These are phyloP conservation scores for Falcunculus frontatus DNA, from an alignment of 2,113 vertebrate genomes.

Conservation along the genomic window DNA sequence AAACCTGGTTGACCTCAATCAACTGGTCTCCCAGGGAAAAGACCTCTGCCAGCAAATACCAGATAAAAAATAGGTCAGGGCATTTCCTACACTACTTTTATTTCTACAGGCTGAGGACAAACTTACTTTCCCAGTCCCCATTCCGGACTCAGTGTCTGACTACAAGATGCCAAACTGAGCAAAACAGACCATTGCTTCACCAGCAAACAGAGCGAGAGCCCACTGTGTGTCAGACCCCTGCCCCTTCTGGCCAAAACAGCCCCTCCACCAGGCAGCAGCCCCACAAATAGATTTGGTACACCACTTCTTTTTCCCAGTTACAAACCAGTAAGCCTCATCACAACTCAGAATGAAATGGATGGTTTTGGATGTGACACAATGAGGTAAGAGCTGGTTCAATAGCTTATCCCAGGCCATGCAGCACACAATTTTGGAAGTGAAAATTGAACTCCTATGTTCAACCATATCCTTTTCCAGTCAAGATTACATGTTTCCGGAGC, in stretches of 20 bases:
- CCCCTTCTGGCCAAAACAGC: not conserved
- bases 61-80: not conserved
- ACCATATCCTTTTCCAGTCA: not conserved
- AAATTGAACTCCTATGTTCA: not conserved
- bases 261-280: not conserved
- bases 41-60: not conserved
- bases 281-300: not conserved
- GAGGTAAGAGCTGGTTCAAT: not conserved
- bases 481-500: not conserved
- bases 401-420: not conserved
- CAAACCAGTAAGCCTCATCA: not conserved
- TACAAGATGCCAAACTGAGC: not conserved
- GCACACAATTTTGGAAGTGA: not conserved
- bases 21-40: not conserved
- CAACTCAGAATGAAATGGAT: not conserved
- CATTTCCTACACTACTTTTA: not conserved
- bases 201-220: accelerated
- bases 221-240: accelerated
- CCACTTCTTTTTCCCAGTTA: not conserved
- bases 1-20: conserved; percentile 2
- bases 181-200: not conserved
- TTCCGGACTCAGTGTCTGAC: not conserved
- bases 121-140: not conserved
- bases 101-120: not conserved
- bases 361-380: not conserved